phyloP scores from a whole-genome alignment of 2,888 invertebrate genomes.

The Pecten maximus region DNA sequence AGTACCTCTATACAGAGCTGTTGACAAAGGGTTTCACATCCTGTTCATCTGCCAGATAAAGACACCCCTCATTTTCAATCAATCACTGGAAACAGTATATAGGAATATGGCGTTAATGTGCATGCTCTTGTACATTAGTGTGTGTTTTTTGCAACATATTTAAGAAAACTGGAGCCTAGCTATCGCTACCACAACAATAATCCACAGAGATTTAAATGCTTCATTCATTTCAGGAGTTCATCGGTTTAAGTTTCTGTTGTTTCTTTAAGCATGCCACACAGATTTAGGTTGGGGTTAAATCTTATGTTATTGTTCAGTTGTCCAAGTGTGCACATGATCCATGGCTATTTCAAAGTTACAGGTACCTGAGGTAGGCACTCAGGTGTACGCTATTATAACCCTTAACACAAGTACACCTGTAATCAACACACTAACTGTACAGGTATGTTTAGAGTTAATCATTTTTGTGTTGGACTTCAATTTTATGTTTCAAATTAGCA shows the following conservation, averaged over 20 bases:
- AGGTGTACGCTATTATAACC: neutral
- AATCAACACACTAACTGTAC: neutral
- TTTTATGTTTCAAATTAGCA: conserved; percentile 1
- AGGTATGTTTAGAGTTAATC: neutral
- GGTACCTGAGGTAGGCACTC: neutral
- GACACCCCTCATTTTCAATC: neutral
- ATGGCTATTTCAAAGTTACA: neutral
- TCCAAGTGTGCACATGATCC: conserved; percentile 6
- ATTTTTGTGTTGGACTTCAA: neutral
- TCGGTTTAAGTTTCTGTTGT: conserved; percentile 35
- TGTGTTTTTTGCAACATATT: neutral
- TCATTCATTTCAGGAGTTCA: neutral
- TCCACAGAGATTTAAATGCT: neutral
- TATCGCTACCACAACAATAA: neutral
- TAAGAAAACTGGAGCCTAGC: conserved; percentile 16
- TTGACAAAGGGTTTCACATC: neutral
- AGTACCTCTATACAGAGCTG: neutral
- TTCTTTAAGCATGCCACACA: neutral
- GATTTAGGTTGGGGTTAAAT: neutral
- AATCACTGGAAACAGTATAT: neutral
- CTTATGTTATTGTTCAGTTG: neutral
- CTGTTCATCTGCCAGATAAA: neutral
- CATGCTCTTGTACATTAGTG: neutral
- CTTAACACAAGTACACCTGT: neutral
- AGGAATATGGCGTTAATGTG: neutral